A percentile compares a stretch with the other conserved stretches of the same genome.
These are phyloP conservation scores for Brienomyrus brachyistius DNA, from an alignment of 2,113 vertebrate species.

Conservation along the genomic window DNA sequence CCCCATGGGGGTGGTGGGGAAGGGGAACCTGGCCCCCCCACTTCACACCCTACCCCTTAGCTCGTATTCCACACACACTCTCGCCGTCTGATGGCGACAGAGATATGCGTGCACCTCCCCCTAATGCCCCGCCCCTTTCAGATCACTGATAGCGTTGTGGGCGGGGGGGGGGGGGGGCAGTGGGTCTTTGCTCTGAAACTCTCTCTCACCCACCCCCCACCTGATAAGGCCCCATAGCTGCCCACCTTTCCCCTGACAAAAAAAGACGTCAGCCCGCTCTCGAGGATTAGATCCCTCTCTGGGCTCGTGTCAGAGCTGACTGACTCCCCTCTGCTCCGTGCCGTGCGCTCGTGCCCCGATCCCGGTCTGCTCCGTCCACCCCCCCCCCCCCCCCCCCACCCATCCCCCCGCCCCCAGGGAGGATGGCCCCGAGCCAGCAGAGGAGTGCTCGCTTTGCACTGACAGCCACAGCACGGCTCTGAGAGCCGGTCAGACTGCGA, in stretches of 20 bases:
- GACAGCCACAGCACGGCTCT: not conserved
- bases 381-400: constrained; percentile 7
- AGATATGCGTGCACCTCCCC: not conserved
- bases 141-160: not conserved
- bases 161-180: not conserved
- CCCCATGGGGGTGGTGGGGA: not conserved
- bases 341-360: not conserved
- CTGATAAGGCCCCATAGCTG: not conserved
- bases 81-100: not conserved
- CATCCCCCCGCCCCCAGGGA: constrained; percentile 18
- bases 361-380: not conserved
- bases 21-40: not conserved
- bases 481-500: not conserved
- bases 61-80: not conserved
- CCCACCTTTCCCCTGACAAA: constrained; percentile 22
- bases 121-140: not conserved
- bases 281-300: constrained; percentile 47
- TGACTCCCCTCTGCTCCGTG: constrained; percentile 31
- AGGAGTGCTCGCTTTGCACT: not conserved
- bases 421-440: not conserved
- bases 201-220: constrained; percentile 10
- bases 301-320: not conserved
- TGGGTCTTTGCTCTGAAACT: not conserved
- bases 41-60: not conserved
- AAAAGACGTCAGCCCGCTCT: constrained; percentile 48